These are phyloP conservation scores for Platygyra sinensis DNA, from an alignment of 64 coral and sea anemone species.

Conservation along the genomic window DNA sequence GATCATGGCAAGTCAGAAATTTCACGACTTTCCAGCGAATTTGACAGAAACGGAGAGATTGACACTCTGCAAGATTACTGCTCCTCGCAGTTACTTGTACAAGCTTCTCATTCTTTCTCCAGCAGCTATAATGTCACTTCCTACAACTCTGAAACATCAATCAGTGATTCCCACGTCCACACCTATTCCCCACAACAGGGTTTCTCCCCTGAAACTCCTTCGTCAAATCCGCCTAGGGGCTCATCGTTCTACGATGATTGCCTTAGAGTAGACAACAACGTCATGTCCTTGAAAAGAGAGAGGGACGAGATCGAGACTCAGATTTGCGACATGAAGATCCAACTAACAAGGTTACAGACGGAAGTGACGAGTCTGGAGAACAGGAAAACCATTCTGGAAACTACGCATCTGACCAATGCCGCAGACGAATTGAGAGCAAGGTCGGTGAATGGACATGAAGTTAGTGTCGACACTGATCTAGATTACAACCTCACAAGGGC, in stretches of 20 bases:
- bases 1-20: not conserved
- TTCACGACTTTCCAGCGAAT: not conserved
- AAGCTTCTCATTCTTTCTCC: not conserved
- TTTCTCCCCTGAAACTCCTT: not conserved
- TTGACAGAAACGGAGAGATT: not conserved
- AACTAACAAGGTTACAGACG: conserved; percentile 61
- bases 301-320: conserved; percentile 69
- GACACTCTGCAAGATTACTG: not conserved
- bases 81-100: not conserved
- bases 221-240: not conserved
- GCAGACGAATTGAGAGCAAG: not conserved
- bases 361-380: conserved; percentile 74
- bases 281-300: conserved; percentile 59
- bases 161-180: not conserved
- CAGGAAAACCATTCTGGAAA: conserved; percentile 46
- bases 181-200: not conserved
- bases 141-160: not conserved
- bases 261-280: conserved; percentile 36
- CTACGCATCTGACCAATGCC: not conserved
- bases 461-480: not conserved
- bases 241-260: not conserved
- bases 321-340: conserved; percentile 56
- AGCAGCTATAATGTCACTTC: not conserved
- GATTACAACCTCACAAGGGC: not conserved
- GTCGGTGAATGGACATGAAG: not conserved